Conservation (phyloP, 2,797 vertebrate genomes). For the Pseudochirops cupreus region DNA sequence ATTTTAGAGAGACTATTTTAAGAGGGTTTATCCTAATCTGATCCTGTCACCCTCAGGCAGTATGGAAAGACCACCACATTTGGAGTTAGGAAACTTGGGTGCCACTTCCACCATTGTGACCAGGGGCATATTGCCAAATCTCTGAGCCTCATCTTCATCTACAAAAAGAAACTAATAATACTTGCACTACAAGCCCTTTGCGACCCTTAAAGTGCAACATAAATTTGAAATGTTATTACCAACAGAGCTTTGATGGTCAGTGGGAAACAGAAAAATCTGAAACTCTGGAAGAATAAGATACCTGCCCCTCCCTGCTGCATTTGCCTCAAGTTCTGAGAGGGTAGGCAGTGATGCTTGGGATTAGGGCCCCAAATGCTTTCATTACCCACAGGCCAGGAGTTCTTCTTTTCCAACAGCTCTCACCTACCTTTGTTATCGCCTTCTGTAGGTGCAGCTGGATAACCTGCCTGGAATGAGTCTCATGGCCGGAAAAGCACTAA, state of each 20-base stretch:
- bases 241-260: neutral
- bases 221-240: neutral
- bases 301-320: neutral
- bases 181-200: neutral
- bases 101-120: neutral
- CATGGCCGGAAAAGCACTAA: slow-evolving; percentile 96
- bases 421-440: fast-evolving
- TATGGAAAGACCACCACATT: neutral
- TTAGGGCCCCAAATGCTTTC: neutral
- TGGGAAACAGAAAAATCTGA: neutral
- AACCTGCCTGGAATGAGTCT: slow-evolving; percentile 97
- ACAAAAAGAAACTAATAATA: neutral
- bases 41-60: neutral
- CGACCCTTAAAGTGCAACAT: neutral
- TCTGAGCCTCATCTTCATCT: neutral
- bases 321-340: neutral
- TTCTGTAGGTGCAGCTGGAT: slow-evolving; percentile 93
- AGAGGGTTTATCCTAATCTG: neutral
- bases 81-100: neutral
- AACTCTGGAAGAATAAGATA: neutral
- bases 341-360: neutral
- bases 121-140: neutral
- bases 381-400: neutral
- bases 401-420: neutral
- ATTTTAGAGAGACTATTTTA: neutral